A percentile compares a stretch with the other conserved stretches of the same genome.
Evolutionary conservation across 2,797 vertebrate genomes (phyloP).

Genomic region (Forpus xanthops): DNA sequence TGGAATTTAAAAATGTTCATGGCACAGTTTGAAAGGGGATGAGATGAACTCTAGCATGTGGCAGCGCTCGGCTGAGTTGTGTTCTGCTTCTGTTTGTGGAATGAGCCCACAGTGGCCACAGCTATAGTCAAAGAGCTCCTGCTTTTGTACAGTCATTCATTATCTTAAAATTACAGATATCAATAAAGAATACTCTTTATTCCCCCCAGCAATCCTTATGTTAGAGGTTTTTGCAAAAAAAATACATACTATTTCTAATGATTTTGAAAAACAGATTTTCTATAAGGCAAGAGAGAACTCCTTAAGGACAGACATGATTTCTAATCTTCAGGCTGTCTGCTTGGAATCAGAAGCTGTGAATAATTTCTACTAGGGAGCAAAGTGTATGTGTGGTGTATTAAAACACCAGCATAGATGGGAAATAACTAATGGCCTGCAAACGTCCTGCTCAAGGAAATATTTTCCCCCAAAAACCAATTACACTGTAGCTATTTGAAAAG

Average conservation of each 20-base stretch:
- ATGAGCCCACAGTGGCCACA: accelerated
- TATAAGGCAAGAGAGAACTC: not conserved
- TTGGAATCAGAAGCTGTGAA: not conserved
- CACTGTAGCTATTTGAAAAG: conserved; percentile 49
- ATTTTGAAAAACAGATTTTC: not conserved
- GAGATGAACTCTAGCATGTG: not conserved
- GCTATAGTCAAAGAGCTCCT: not conserved
- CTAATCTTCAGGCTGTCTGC: not conserved
- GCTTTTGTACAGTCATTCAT: not conserved
- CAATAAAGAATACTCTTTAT: not conserved
- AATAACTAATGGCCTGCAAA: conserved; percentile 46
- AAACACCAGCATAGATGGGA: conserved; percentile 45
- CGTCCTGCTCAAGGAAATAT: conserved; percentile 61
- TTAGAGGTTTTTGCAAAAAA: not conserved
- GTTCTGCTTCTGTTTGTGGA: not conserved
- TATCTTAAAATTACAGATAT: not conserved
- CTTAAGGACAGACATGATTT: not conserved
- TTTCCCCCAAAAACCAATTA: conserved; percentile 33
- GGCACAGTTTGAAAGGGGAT: not conserved
- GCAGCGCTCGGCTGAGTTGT: not conserved
- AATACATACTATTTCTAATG: not conserved
- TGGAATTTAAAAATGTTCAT: not conserved
- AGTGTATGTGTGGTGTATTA: not conserved
- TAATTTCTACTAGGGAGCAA: conserved; percentile 1
- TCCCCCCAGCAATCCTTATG: not conserved